A percentile compares a stretch with the other conserved stretches of the same genome.
Evolutionary conservation across 2,797 vertebrate genomes (phyloP).

Genomic region (Lophotriccus pileatus): DNA sequence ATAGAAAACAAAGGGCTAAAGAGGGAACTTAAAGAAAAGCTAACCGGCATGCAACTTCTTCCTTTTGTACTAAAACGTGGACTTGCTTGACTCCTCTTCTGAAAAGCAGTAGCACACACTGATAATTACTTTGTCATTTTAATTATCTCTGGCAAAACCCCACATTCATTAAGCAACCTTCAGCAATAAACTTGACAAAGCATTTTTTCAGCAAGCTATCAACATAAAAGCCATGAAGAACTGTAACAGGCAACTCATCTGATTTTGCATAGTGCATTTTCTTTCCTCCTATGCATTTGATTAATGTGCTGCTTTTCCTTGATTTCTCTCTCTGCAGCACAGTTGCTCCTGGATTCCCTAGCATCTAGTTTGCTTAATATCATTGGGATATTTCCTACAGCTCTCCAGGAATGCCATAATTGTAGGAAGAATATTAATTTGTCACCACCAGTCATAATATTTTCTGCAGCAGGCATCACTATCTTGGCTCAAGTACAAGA

Average conservation of each 20-base stretch:
- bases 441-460: slow-evolving; percentile 1
- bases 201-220: not conserved
- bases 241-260: not conserved
- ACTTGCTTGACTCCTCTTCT: not conserved
- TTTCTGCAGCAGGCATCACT: not conserved
- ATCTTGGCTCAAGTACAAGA: not conserved
- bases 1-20: not conserved
- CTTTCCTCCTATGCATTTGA: not conserved
- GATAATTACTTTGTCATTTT: not conserved
- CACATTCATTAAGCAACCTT: not conserved
- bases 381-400: not conserved
- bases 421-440: not conserved
- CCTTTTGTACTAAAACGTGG: not conserved
- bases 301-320: not conserved
- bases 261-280: not conserved
- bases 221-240: not conserved
- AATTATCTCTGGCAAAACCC: not conserved
- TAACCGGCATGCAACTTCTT: accelerated
- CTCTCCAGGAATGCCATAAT: not conserved
- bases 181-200: not conserved
- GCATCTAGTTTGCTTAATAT: not conserved
- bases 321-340: not conserved
- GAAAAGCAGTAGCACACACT: not conserved
- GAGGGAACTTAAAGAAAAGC: not conserved
- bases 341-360: not conserved